Conservation (phyloP, 2,888 invertebrate genomes). For the Drosophila pseudotalamancana region DNA sequence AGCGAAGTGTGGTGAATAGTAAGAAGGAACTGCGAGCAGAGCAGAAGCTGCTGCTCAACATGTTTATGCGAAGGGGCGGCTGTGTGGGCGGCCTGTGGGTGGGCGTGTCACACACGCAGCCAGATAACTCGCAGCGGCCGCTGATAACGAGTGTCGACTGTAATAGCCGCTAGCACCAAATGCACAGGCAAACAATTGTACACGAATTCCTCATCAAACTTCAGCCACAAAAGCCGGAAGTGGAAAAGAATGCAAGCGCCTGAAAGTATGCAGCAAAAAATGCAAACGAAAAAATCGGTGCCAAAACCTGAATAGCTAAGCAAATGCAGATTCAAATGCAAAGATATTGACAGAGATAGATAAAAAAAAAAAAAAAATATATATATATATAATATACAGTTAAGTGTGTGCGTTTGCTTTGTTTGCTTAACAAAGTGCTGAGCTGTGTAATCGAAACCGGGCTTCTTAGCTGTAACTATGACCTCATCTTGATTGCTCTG, state of each 20-base stretch:
- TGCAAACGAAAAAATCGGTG: neutral
- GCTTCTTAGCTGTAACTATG: slow-evolving; percentile 43
- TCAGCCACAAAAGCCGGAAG: slow-evolving; percentile 52
- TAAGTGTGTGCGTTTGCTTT: slow-evolving; percentile 20
- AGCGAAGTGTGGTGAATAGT: slow-evolving; percentile 55
- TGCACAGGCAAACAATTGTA: slow-evolving; percentile 60
- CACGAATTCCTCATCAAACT: slow-evolving; percentile 61
- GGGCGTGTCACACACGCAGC: slow-evolving; percentile 4
- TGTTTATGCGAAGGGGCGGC: slow-evolving; percentile 54
- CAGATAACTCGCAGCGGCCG: slow-evolving; percentile 26
- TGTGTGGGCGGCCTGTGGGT: neutral
- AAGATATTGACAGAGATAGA: neutral
- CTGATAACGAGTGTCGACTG: slow-evolving; percentile 54
- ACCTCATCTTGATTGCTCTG: slow-evolving; percentile 64
- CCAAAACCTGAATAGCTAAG: slow-evolving; percentile 31
- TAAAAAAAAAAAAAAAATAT: neutral
- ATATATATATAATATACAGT: too few species aligned
- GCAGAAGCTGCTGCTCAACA: slow-evolving; percentile 74
- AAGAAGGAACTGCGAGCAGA: slow-evolving; percentile 7
- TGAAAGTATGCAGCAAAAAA: slow-evolving; percentile 58
- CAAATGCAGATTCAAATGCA: slow-evolving; percentile 1
- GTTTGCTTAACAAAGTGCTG: slow-evolving; percentile 70
- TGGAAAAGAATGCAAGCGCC: slow-evolving; percentile 22
- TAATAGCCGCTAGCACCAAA: slow-evolving; percentile 32
- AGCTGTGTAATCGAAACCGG: slow-evolving; percentile 65